Conservation (phyloP, 2,113 vertebrate genomes). For the Pandion haliaetus region DNA sequence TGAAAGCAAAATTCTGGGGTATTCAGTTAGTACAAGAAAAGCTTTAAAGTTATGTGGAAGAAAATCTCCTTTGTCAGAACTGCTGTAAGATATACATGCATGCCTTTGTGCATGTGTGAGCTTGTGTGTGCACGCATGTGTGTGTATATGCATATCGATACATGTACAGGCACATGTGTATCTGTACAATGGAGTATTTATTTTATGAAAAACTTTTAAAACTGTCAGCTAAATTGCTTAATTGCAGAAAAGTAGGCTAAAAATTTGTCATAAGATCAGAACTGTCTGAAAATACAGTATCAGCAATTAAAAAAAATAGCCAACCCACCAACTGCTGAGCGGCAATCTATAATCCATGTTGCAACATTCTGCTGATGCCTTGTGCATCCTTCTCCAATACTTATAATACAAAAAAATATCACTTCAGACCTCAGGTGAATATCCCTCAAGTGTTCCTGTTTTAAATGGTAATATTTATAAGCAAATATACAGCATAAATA, state of each 20-base stretch:
- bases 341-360: constrained; percentile 33
- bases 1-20: background rate
- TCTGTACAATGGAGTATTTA: background rate
- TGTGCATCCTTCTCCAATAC: background rate
- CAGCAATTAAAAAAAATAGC: constrained; percentile 56
- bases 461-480: background rate
- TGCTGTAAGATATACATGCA: background rate
- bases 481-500: background rate
- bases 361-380: constrained; percentile 39
- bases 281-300: constrained; percentile 36
- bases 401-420: background rate
- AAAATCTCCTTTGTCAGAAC: background rate
- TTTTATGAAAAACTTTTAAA: background rate
- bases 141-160: background rate
- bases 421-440: background rate
- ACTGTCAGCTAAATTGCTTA: constrained; percentile 5
- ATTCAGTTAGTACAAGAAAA: background rate
- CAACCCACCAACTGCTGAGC: constrained; percentile 30
- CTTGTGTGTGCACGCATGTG: too few relatives aligned
- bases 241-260: constrained; percentile 25
- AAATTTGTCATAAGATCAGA: constrained; percentile 40
- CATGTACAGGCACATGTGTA: background rate
- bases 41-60: background rate
- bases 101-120: background rate
- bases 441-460: background rate